Evolutionary conservation across 2,797 vertebrate genomes (phyloP), one percentile per base, ranked within the genome.

Genomic region (Schizothorax lantsangensis): DNA sequence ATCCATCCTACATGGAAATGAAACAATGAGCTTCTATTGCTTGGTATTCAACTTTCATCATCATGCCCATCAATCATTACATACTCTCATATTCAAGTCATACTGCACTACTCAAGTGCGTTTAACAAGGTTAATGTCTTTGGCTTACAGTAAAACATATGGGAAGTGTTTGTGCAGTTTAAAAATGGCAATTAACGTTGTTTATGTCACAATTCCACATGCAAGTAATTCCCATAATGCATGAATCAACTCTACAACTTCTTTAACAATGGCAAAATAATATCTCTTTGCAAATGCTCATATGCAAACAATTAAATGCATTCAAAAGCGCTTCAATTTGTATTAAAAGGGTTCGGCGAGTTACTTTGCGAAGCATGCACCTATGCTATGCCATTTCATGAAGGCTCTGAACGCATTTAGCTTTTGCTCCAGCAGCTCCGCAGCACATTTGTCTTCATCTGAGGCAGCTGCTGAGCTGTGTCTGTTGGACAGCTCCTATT

Each of bases 371-470:
- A 92, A 91, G 91, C 54, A 43, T 90, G 87, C 77, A 90, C 86
- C 79, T 89, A 72, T 83, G 91, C 91, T 89, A 87, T 88, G 45
- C 77, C 43, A 86, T 69, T 87, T 90, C 82, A 74, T 86, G 87
- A 87, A 89, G 66, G 66, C 33, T 69, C 33, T 8, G 17, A 21
- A 84, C 78, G 88, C 90, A 88, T 91, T 89, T 89, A 89, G 85
- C 19, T 59, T 87, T 90, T 79, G 79, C 75, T 88, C 83, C 85
- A 88, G 88, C 86, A 64, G 83, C 78, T 92, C 89, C 88, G 83
- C 75, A 43, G 47, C 85, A 91, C 92, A 95, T 94, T 94, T 91
- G 89, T 94, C 93, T 94, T 94, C 91, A 93, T 94, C 91, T 89
- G 87, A 89, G 83, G 90, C 54, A 91, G 83, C 93, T 91, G 91